Evolutionary conservation across 1,140 invertebrate species (phyloP).

Genomic region (Heterodera schachtii): DNA sequence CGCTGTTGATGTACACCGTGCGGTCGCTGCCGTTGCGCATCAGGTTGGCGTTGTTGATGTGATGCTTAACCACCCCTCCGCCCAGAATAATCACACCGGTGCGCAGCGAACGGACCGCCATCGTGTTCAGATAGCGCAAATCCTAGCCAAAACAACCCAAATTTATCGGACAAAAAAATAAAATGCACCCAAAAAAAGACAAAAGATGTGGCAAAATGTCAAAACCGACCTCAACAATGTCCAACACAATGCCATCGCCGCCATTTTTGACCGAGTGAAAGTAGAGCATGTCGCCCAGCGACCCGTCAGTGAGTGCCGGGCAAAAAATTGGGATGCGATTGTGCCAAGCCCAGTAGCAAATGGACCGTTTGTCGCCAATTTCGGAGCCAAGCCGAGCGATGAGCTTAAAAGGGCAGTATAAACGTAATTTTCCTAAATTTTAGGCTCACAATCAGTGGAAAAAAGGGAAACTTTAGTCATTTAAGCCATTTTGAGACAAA

Average conservation of each 20-base stretch:
- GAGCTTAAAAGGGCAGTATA: conserved; percentile 66
- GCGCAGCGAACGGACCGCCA: conserved; percentile 88
- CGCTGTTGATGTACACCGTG: conserved; percentile 94
- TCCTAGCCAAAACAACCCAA: conserved; percentile 70
- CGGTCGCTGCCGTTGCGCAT: conserved; percentile 99
- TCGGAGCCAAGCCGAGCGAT: conserved; percentile 81
- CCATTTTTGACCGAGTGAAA: conserved; percentile 93
- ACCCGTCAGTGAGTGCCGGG: conserved; percentile 96
- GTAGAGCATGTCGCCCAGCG: conserved; percentile 98
- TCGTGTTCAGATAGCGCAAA: conserved; percentile 83
- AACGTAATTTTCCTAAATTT: too few relatives aligned
- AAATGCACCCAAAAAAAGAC: too few relatives aligned
- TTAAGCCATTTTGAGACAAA: too few relatives aligned
- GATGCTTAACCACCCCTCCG: conserved; percentile 96
- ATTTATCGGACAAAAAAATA: too few relatives aligned
- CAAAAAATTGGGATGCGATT: conserved; percentile 98
- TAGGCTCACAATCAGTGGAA: too few relatives aligned
- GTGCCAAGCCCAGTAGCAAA: conserved; percentile 96
- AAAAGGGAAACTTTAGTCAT: neutral
- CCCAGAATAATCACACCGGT: conserved; percentile 96
- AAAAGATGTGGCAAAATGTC: neutral
- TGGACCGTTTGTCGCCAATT: conserved; percentile 86
- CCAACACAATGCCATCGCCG: conserved; percentile 85
- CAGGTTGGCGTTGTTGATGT: conserved; percentile 95
- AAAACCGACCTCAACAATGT: conserved; percentile 80